Percentiles rank a stretch among this genome's conserved stretches.
phyloP scores from a whole-genome alignment of 2,797 vertebrate genomes.

The Tangara arthus region DNA sequence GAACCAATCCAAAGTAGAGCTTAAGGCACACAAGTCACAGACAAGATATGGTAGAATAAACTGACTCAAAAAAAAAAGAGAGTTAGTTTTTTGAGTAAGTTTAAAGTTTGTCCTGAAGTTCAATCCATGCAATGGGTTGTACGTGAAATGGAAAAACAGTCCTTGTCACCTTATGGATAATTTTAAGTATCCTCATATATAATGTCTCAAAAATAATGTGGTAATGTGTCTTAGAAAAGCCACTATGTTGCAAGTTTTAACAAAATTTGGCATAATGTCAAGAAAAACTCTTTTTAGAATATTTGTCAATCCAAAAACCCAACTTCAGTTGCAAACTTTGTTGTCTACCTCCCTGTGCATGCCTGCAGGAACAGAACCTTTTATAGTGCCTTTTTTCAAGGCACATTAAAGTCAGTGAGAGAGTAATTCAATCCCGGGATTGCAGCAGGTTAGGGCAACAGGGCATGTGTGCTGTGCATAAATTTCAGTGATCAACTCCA shows the following conservation, averaged over 20 bases:
- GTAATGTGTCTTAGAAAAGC: neutral
- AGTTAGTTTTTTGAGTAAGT: neutral
- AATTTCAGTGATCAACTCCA: neutral
- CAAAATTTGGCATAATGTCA: neutral
- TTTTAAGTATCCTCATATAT: neutral
- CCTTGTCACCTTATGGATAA: neutral
- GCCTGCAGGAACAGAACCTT: neutral
- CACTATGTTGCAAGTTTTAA: neutral
- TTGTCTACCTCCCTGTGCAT: neutral
- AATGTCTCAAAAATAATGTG: neutral
- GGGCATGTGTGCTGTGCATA: neutral
- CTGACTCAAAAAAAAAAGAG: neutral
- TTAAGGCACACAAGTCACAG: neutral
- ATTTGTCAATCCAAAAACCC: neutral
- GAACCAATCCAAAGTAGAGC: neutral
- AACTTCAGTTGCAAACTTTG: neutral
- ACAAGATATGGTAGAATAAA: neutral
- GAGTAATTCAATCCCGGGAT: neutral
- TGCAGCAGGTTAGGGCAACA: neutral
- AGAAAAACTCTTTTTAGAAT: neutral
- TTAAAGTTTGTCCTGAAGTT: neutral
- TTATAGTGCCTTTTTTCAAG: neutral
- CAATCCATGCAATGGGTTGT: neutral
- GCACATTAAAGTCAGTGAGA: neutral
- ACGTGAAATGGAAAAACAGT: neutral